Evolutionary conservation across 2,888 invertebrate genomes (phyloP).

Genomic region (Gerris lacustris): DNA sequence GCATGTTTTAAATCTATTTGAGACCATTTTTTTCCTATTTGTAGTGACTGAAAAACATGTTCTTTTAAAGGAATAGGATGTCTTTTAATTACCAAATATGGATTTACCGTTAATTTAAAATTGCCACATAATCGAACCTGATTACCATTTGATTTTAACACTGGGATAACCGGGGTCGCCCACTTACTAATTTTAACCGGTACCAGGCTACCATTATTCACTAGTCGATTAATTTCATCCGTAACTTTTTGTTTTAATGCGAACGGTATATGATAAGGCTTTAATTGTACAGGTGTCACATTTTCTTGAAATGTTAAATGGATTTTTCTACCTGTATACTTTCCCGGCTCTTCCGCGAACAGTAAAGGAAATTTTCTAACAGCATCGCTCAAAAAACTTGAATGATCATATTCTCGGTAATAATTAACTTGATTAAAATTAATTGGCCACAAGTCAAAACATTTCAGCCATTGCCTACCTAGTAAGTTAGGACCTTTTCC

Average conservation of each 20-base stretch:
- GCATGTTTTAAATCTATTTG: slow-evolving; percentile 11
- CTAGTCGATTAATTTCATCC: slow-evolving; percentile 28
- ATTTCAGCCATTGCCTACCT: background rate
- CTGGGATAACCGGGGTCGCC: slow-evolving; percentile 35
- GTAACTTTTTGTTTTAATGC: slow-evolving; percentile 28
- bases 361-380: background rate
- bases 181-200: slow-evolving; percentile 29
- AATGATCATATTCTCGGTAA: background rate
- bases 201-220: slow-evolving; percentile 24
- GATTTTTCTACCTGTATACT: background rate
- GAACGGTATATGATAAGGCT: slow-evolving; percentile 30
- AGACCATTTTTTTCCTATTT: background rate
- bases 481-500: background rate
- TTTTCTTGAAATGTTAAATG: slow-evolving; percentile 19
- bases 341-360: background rate
- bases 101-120: background rate
- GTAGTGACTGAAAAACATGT: background rate
- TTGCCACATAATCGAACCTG: slow-evolving; percentile 32
- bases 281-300: slow-evolving; percentile 28
- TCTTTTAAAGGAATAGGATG: background rate
- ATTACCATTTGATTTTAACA: slow-evolving; percentile 33
- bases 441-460: background rate
- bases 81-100: background rate
- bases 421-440: too few relatives aligned
- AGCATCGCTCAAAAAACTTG: background rate